Conservation (phyloP, 2,113 vertebrate genomes). For the Noturus placidus region DNA sequence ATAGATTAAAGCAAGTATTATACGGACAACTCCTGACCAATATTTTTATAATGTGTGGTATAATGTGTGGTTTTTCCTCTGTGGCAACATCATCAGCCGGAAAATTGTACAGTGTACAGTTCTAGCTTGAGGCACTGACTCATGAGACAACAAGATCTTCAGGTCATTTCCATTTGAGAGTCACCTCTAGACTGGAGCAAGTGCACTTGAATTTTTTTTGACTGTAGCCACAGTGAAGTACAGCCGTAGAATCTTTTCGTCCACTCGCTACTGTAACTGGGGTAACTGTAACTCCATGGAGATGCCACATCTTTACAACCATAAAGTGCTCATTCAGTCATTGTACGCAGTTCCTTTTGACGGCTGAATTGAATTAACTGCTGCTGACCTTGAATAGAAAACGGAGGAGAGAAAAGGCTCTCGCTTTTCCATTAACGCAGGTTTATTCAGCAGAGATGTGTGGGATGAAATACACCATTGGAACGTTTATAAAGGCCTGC, state of each 20-base stretch:
- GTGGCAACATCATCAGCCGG: background rate
- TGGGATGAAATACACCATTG: background rate
- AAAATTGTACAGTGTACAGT: background rate
- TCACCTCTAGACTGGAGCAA: background rate
- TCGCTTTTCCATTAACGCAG: background rate
- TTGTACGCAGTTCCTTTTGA: background rate
- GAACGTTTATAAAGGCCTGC: background rate
- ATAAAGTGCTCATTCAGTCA: slow-evolving; percentile 7
- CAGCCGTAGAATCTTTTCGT: background rate
- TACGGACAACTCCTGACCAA: background rate
- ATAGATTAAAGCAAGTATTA: background rate
- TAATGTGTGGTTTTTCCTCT: background rate
- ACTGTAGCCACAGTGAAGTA: background rate
- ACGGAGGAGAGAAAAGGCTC: background rate
- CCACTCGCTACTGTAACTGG: background rate
- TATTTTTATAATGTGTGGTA: background rate
- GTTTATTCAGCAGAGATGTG: background rate
- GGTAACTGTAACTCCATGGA: background rate
- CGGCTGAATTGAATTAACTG: slow-evolving; percentile 23
- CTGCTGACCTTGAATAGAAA: slow-evolving; percentile 4
- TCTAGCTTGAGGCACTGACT: background rate
- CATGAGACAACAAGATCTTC: background rate
- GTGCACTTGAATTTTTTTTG: background rate
- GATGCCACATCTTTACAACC: background rate
- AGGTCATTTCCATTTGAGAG: background rate